Evolutionary conservation across 2,797 vertebrate genomes (phyloP).

Genomic region (Picus viridis): DNA sequence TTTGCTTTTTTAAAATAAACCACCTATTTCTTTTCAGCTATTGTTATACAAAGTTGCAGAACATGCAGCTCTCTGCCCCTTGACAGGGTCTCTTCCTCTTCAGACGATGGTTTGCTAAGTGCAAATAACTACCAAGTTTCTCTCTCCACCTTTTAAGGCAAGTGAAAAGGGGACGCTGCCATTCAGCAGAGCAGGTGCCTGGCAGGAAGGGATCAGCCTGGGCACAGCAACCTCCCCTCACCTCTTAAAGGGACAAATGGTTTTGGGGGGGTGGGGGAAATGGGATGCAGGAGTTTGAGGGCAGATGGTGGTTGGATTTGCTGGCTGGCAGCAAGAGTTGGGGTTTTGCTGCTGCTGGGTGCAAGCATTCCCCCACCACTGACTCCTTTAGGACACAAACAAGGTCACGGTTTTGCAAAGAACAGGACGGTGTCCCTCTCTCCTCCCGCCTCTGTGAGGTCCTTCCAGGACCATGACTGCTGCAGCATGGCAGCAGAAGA

Average conservation of each 20-base stretch:
- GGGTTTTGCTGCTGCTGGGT: neutral
- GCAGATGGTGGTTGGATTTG: neutral
- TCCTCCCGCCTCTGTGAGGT: neutral
- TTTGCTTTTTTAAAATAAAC: slow-evolving; percentile 69
- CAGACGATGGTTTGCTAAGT: slow-evolving; percentile 75
- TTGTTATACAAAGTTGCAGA: slow-evolving; percentile 77
- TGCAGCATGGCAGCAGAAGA: neutral
- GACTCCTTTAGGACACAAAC: fast-evolving
- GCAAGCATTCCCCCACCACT: fast-evolving
- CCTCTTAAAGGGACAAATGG: neutral
- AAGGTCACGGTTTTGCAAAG: neutral
- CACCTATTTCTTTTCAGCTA: slow-evolving; percentile 67
- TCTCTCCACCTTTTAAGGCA: slow-evolving; percentile 84
- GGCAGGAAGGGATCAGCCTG: neutral
- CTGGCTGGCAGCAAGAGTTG: neutral
- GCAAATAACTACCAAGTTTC: slow-evolving; percentile 79
- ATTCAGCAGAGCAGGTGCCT: slow-evolving; percentile 43
- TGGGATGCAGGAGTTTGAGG: neutral
- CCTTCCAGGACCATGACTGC: fast-evolving
- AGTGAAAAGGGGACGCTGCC: slow-evolving; percentile 65
- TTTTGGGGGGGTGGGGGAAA: neutral
- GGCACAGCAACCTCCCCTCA: neutral
- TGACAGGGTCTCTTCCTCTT: slow-evolving; percentile 48
- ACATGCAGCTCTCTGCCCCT: slow-evolving; percentile 75
- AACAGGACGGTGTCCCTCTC: fast-evolving